Conservation (phyloP, 2,797 vertebrate genomes). For the Oophaga sylvatica region DNA sequence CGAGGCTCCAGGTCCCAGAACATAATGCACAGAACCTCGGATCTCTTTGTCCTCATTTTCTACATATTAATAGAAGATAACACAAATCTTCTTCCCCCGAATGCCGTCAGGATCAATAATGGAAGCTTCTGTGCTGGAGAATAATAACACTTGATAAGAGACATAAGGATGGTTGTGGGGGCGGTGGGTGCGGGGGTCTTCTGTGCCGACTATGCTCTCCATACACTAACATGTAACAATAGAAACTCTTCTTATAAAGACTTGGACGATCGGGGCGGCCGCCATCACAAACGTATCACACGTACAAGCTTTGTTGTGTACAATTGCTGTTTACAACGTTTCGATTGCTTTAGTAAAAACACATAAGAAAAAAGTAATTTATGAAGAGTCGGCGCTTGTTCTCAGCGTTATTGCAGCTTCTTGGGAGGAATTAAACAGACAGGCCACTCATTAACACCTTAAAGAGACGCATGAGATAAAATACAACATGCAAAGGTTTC, state of each 20-base stretch:
- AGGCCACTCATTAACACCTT: background rate
- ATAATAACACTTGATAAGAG: background rate
- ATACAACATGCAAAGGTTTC: background rate
- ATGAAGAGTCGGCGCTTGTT: background rate
- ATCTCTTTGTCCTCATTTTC: constrained; percentile 3
- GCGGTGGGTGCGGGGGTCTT: background rate
- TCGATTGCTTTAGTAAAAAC: background rate
- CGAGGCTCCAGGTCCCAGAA: background rate
- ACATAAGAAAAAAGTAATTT: constrained; percentile 11
- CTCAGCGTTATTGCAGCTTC: background rate
- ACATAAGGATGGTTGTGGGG: background rate
- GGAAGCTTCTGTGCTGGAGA: background rate
- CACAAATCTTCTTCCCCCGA: background rate
- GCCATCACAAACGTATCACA: background rate
- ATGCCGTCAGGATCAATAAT: constrained; percentile 1
- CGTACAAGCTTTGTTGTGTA: background rate
- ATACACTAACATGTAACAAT: background rate
- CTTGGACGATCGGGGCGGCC: background rate
- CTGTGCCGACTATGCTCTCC: background rate
- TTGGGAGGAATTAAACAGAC: background rate
- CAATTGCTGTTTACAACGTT: constrained; percentile 11
- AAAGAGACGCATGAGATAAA: background rate
- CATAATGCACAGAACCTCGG: background rate
- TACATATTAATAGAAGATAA: background rate
- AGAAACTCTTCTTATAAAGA: background rate